Percentiles rank a stretch among this genome's conserved stretches.
Evolutionary conservation across 2,113 vertebrate genomes (phyloP).

Genomic region (Alethe castanea): DNA sequence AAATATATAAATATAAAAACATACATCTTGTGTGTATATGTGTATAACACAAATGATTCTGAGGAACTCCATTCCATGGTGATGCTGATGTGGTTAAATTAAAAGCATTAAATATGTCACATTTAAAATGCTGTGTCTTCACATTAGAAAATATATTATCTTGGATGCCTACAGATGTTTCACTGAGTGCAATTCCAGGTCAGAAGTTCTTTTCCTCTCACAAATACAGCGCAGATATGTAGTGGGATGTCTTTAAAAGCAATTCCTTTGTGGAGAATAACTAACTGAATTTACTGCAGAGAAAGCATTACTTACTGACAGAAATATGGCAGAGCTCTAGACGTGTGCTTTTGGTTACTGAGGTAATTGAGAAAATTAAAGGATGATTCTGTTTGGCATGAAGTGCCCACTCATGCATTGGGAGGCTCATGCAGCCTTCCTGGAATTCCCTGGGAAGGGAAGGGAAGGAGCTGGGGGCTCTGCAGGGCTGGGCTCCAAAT

Average conservation of each 20-base stretch:
- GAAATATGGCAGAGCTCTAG: background rate
- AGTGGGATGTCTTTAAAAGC: background rate
- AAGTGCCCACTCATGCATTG: rapidly evolving
- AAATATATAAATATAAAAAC: rapidly evolving
- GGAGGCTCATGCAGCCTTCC: background rate
- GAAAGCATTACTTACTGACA: background rate
- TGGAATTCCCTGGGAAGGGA: background rate
- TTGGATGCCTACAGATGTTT: background rate
- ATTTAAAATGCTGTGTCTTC: background rate
- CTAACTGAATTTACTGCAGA: background rate
- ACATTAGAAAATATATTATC: background rate
- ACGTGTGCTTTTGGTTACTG: background rate
- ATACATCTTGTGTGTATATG: rapidly evolving
- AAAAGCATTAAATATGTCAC: background rate
- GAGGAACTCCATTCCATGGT: background rate
- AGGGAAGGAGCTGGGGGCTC: background rate
- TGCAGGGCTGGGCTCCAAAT: background rate
- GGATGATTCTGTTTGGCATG: background rate
- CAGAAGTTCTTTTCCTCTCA: background rate
- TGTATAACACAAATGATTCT: background rate
- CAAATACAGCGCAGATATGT: background rate
- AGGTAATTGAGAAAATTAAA: background rate
- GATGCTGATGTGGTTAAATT: background rate
- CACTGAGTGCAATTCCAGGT: background rate
- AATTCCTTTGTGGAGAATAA: background rate